A percentile compares a stretch with the other conserved stretches of the same genome.
Evolutionary conservation across 1,140 invertebrate genomes (phyloP).

Genomic region (Leptinotarsa lineolata): DNA sequence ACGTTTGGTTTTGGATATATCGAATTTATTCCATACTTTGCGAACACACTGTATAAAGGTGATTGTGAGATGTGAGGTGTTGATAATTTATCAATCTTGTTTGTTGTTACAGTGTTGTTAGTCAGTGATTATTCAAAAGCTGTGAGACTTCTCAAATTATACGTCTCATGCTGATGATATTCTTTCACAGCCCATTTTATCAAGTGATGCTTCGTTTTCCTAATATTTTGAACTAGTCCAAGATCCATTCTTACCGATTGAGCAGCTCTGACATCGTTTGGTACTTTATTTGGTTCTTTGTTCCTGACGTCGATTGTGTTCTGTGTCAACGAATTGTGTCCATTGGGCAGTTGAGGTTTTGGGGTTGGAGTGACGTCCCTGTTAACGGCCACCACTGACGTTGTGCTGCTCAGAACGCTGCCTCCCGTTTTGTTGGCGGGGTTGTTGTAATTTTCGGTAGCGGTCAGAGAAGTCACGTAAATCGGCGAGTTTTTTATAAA

Average conservation of each 20-base stretch:
- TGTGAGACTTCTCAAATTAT: too few species aligned
- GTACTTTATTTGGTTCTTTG: conserved; percentile 36
- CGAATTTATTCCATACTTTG: too few species aligned
- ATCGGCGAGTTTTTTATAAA: conserved; percentile 76
- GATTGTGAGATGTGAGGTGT: too few species aligned
- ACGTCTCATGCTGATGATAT: too few species aligned
- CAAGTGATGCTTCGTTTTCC: too few species aligned
- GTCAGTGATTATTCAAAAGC: too few species aligned
- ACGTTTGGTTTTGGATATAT: too few species aligned
- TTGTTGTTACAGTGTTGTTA: too few species aligned
- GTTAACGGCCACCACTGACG: conserved; percentile 44
- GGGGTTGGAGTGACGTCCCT: conserved; percentile 36
- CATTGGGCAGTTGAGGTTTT: conserved; percentile 45
- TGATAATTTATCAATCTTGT: too few species aligned
- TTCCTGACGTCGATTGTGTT: conserved; percentile 4
- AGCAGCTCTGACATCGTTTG: conserved; percentile 42
- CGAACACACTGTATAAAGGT: too few species aligned
- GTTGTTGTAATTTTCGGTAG: conserved; percentile 63
- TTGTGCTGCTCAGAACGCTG: conserved; percentile 46
- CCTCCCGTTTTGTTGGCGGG: conserved; percentile 46
- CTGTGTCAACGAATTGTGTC: conserved; percentile 33
- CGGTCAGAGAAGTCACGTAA: conserved; percentile 76
- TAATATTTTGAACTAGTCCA: not conserved
- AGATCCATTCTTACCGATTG: not conserved
- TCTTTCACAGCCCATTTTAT: not conserved